Base-by-base conservation (phyloP, 2,888 invertebrate genomes). In the Monoplex corrugatus region DNA sequence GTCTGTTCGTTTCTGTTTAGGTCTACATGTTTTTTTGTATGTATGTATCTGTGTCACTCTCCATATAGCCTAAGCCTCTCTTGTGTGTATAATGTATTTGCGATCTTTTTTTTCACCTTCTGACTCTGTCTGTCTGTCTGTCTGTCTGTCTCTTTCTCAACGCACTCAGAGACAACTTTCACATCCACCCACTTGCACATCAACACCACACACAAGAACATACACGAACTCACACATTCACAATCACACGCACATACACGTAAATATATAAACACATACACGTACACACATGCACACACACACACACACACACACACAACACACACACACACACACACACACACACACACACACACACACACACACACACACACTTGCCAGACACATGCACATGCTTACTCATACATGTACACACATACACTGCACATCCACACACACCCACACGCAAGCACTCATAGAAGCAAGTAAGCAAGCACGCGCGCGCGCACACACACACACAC, bases 321-420 rank as follows among this genome's bases (percentile, higher is more conserved):
- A 80, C 40, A 80, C 40, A 80, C 40, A 80, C 40, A 80, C 40
- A 80, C 40, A 80, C 40, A 80, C 16, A 80, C 40, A 80, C 40
- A 80, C 40, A 80, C 40, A 32, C 40, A 80, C 40, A 80, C 40
- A 80, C 40, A 80, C 40, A 80, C 40, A 80, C 40, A 80, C 40
- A 80, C 16, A 80, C 40, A 80, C 40, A 80, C 40, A 80, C 63
- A 63, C 63, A 63, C 63, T 23, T 28, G 28, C 63, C 16, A 16
- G 19, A 50, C 50, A 63, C 63, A 63, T 23, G 28, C 23, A 63
- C 23, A 63, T 23, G 28, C 23, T 23, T 23, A 23, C 23, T 23
- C 23, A 23, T 23, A 23, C 63, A 23, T 23, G 28, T 23, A 63
- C 23, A 16, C 23, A 3, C 63, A 63, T 23, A 63, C 63, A 63